phyloP scores from a whole-genome alignment of 2,888 invertebrate species.

The Ectemnius lituratus region DNA sequence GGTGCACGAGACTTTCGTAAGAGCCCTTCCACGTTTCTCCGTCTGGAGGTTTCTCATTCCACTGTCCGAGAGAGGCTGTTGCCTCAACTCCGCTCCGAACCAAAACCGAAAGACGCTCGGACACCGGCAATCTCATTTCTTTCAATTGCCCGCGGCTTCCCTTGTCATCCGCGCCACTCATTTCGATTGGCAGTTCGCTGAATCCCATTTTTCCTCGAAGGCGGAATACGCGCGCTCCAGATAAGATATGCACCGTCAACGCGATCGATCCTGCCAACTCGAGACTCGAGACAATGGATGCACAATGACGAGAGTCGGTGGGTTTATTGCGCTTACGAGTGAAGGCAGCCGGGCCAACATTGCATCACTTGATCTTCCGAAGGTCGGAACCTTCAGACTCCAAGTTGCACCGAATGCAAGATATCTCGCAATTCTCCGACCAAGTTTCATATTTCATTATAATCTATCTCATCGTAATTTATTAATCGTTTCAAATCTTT shows the following conservation, averaged over 20 bases:
- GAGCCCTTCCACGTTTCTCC: constrained; percentile 20
- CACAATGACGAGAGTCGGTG: constrained; percentile 7
- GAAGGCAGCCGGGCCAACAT: constrained; percentile 23
- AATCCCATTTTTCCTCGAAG: neutral
- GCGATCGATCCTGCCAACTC: constrained; percentile 6
- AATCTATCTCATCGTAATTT: neutral
- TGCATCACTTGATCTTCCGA: constrained; percentile 48
- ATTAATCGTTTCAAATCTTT: neutral
- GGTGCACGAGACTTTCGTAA: constrained; percentile 55
- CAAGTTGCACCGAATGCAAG: neutral
- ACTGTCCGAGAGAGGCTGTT: neutral
- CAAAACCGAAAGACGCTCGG: constrained; percentile 22
- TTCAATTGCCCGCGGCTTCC: neutral
- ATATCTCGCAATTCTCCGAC: neutral
- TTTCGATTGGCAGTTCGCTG: neutral
- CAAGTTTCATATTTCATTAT: no score
- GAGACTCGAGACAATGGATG: constrained; percentile 46
- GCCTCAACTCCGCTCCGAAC: constrained; percentile 23
- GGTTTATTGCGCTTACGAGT: constrained; percentile 44
- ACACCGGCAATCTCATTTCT: neutral
- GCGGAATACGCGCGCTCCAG: neutral
- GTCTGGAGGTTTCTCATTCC: neutral
- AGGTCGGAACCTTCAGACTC: constrained; percentile 33
- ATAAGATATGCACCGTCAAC: constrained; percentile 2
- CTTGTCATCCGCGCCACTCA: neutral